A percentile compares a stretch with the other conserved stretches of the same genome.
Conservation (phyloP, 2,113 vertebrate genomes). For the Synchiropus splendidus region DNA sequence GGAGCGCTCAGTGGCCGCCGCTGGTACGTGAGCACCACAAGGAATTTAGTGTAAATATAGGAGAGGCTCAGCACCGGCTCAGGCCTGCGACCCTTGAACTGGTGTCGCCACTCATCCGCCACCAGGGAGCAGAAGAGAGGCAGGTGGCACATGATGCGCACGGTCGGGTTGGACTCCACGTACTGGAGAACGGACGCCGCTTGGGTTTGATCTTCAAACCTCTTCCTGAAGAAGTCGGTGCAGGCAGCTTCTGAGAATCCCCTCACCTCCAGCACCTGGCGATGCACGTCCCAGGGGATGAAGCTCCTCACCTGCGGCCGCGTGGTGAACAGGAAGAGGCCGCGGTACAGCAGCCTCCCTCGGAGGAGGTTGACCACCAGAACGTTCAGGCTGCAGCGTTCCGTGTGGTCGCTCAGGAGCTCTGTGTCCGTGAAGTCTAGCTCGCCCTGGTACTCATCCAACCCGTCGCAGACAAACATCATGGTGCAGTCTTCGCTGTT, state of each 20-base stretch:
- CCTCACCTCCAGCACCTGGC: slow-evolving; percentile 40
- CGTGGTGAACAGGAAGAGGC: slow-evolving; percentile 26
- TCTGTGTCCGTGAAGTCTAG: slow-evolving; percentile 42
- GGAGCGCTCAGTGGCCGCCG: slow-evolving; percentile 15
- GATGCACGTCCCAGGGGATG: slow-evolving; percentile 37
- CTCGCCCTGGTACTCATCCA: slow-evolving; percentile 44
- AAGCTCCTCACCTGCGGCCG: slow-evolving; percentile 15
- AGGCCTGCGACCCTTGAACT: slow-evolving; percentile 35
- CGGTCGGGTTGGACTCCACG: slow-evolving; percentile 40
- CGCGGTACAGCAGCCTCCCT: slow-evolving; percentile 34
- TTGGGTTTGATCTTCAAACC: slow-evolving; percentile 33
- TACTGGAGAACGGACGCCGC: slow-evolving; percentile 43
- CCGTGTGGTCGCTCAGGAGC: slow-evolving; percentile 15
- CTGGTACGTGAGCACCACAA: slow-evolving; percentile 24
- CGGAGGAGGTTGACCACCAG: slow-evolving; percentile 57
- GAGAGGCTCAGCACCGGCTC: slow-evolving; percentile 49
- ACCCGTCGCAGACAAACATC: slow-evolving; percentile 58
- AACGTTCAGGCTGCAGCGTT: slow-evolving; percentile 8
- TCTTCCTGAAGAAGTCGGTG: slow-evolving; percentile 54
- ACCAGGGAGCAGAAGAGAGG: slow-evolving; percentile 62
- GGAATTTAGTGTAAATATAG: slow-evolving; percentile 53
- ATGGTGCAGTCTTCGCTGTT: slow-evolving; percentile 29
- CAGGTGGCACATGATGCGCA: slow-evolving; percentile 63
- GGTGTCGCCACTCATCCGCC: slow-evolving; percentile 24
- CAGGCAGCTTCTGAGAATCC: slow-evolving; percentile 51